Conservation (phyloP, 2,888 invertebrate species). For the Ophion obscuratus region DNA sequence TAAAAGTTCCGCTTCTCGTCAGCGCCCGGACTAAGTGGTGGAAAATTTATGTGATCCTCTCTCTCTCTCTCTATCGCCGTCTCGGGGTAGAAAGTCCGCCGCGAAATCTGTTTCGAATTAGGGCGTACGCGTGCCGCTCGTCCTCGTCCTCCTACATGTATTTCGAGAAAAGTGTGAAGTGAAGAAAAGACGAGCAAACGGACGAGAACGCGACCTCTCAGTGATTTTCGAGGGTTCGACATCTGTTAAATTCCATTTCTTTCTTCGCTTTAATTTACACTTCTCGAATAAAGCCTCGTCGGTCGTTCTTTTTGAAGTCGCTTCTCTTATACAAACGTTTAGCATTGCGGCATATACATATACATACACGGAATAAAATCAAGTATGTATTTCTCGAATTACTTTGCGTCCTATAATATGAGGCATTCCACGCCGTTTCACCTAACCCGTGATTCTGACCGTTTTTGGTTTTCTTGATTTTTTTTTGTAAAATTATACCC, state of each 20-base stretch:
- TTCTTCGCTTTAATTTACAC: constrained; percentile 44
- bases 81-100: constrained; percentile 25
- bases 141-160: constrained; percentile 24
- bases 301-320: constrained; percentile 30
- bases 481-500: too few relatives aligned
- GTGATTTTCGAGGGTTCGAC: constrained; percentile 49
- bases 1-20: constrained; percentile 37
- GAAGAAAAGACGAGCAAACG: constrained; percentile 30
- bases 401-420: too few relatives aligned
- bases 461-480: too few relatives aligned
- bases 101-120: constrained; percentile 74
- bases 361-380: too few relatives aligned
- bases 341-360: background rate
- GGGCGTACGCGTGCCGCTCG: constrained; percentile 72
- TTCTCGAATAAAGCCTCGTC: constrained; percentile 1
- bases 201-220: constrained; percentile 18
- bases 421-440: too few relatives aligned
- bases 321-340: background rate
- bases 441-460: too few relatives aligned
- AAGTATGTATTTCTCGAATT: too few relatives aligned
- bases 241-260: constrained; percentile 61
- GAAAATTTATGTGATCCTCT: constrained; percentile 65
- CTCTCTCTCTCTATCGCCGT: background rate
- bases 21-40: constrained; percentile 59
- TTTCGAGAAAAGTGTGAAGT: constrained; percentile 54